Conservation (phyloP, 1,140 invertebrate genomes). For the Drosophila willistoni region DNA sequence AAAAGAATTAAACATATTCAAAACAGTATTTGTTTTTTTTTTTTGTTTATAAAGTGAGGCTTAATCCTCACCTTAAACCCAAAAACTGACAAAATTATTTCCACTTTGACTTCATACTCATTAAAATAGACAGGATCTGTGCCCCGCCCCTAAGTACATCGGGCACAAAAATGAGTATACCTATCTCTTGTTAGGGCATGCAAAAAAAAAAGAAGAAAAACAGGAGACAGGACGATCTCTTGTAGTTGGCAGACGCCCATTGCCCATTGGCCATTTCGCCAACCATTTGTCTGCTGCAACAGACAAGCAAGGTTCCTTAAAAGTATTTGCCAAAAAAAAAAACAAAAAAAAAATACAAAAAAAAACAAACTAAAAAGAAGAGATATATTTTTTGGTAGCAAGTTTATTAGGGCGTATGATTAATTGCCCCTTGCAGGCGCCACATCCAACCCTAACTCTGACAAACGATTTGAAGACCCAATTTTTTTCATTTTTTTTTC, state of each 20-base stretch:
- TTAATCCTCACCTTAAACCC: too few relatives aligned
- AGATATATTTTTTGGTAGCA: conserved; percentile 37
- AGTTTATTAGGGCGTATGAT: conserved; percentile 73
- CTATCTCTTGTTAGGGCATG: too few relatives aligned
- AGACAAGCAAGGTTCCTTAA: conserved; percentile 67
- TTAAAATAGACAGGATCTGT: too few relatives aligned
- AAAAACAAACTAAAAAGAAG: too few relatives aligned
- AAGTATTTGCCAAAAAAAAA: conserved; percentile 60
- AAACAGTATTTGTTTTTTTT: too few relatives aligned
- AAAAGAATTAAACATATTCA: too few relatives aligned
- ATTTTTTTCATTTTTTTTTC: not conserved
- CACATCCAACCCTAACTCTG: conserved; percentile 32
- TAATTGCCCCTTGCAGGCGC: conserved; percentile 73
- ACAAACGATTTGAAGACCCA: conserved; percentile 43
- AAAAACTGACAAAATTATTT: too few relatives aligned
- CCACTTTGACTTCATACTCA: too few relatives aligned
- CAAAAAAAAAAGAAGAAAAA: conserved; percentile 1
- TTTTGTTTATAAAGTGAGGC: too few relatives aligned
- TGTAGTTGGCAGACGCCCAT: conserved; percentile 70
- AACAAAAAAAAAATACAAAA: conserved; percentile 25
- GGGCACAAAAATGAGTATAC: too few relatives aligned
- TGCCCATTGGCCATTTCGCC: conserved; percentile 72
- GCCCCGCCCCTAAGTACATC: too few relatives aligned
- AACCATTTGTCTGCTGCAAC: conserved; percentile 74
- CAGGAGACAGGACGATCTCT: conserved; percentile 14